Evolutionary conservation across 2,888 invertebrate genomes (phyloP).

Genomic region (Agrochola circellaris): DNA sequence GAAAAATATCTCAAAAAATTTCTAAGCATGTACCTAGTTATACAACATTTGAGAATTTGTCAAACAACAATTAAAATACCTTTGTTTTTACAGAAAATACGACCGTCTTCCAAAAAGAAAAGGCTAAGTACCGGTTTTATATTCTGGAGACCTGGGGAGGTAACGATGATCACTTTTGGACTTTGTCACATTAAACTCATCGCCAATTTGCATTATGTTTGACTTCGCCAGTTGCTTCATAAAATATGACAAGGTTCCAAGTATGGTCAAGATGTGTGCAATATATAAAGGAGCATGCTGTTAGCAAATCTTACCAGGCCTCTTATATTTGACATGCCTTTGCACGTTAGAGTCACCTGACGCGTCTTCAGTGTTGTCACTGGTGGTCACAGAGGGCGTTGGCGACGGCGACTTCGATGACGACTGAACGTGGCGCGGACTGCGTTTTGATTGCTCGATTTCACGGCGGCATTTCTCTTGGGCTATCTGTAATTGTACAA

Average conservation of each 20-base stretch:
- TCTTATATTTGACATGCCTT: constrained; percentile 83
- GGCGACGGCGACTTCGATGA: constrained; percentile 68
- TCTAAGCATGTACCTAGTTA: not conserved
- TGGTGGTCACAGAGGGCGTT: constrained; percentile 58
- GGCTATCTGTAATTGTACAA: constrained; percentile 75
- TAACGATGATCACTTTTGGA: not conserved
- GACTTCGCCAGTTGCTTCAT: not conserved
- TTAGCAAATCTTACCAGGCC: constrained; percentile 87
- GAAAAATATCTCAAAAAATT: too few species aligned
- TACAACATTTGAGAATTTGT: not conserved
- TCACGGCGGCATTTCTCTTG: constrained; percentile 87
- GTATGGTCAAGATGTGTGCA: not conserved
- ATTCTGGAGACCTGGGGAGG: too few species aligned
- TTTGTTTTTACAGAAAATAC: not conserved
- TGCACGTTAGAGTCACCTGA: constrained; percentile 79
- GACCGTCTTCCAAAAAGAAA: not conserved
- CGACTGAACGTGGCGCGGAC: constrained; percentile 76
- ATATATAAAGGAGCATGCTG: constrained; percentile 77
- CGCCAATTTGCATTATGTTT: too few species aligned
- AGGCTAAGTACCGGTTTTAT: not conserved
- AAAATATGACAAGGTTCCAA: constrained; percentile 3
- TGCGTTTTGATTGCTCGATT: constrained; percentile 82
- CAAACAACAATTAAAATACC: not conserved
- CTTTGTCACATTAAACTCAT: constrained; percentile 5
- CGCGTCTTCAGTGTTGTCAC: constrained; percentile 62